These are phyloP conservation scores for Hyperoodon ampullatus DNA, from an alignment of 2,113 vertebrate species.

Conservation along the genomic window DNA sequence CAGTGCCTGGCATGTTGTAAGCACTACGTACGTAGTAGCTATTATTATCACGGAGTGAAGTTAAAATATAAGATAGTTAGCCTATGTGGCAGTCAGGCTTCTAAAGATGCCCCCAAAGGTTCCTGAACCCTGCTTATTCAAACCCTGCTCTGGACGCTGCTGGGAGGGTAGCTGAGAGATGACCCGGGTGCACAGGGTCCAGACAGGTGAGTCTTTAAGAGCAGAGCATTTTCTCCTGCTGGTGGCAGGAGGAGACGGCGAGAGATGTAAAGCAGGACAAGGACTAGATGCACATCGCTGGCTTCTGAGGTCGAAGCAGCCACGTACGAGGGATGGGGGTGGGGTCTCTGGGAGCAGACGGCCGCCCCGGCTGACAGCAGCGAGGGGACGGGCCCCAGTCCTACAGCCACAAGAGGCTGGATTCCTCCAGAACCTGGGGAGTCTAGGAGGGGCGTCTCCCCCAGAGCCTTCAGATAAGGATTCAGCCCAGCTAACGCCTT, in stretches of 20 bases:
- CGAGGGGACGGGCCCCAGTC: neutral
- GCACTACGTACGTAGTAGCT: fast-evolving
- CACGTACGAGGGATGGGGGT: fast-evolving
- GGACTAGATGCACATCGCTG: fast-evolving
- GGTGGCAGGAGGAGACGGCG: neutral
- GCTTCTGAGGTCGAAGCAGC: fast-evolving
- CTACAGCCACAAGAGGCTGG: neutral
- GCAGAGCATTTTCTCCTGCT: neutral
- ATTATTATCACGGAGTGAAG: fast-evolving
- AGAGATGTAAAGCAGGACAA: neutral
- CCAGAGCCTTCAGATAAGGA: neutral
- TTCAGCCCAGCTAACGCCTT: neutral
- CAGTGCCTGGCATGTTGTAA: fast-evolving
- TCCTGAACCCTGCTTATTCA: fast-evolving
- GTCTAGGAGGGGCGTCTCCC: fast-evolving
- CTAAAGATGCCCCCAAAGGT: neutral
- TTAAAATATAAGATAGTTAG: neutral
- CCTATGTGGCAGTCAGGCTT: neutral
- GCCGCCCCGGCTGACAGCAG: fast-evolving
- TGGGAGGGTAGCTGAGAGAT: too few relatives aligned
- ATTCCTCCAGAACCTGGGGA: neutral
- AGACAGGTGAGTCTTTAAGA: neutral
- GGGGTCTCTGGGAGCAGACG: neutral
- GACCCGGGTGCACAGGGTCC: too few relatives aligned
- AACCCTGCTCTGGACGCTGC: fast-evolving